Conservation (phyloP, 2,888 invertebrate species). For the Lagria hirta region DNA sequence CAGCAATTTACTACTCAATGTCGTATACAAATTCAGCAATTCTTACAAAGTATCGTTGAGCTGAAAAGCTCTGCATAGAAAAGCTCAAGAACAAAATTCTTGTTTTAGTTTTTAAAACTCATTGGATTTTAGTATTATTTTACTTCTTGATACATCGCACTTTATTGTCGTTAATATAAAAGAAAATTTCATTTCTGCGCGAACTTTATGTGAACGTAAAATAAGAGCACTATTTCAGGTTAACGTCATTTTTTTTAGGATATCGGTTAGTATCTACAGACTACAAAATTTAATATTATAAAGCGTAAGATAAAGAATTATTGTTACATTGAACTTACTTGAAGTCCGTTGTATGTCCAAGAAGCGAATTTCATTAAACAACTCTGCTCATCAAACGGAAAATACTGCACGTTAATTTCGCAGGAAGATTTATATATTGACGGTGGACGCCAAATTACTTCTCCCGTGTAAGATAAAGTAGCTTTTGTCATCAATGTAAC, state of each 20-base stretch:
- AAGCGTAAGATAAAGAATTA: neutral
- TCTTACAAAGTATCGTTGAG: no score
- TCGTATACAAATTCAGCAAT: no score
- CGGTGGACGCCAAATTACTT: constrained; percentile 95
- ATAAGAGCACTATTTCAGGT: constrained; percentile 14
- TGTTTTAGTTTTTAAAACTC: constrained; percentile 1
- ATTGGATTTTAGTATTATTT: constrained; percentile 14
- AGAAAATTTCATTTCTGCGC: constrained; percentile 16
- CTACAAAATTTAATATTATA: no score
- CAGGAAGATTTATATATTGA: constrained; percentile 91
- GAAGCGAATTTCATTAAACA: constrained; percentile 97
- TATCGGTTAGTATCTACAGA: neutral
- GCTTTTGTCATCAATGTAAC: constrained; percentile 96
- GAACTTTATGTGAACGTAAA: constrained; percentile 13
- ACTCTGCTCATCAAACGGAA: constrained; percentile 95
- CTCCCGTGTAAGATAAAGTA: constrained; percentile 84
- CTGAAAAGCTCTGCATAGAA: no score
- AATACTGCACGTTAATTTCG: constrained; percentile 94
- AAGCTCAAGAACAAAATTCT: no score
- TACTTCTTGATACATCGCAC: constrained; percentile 14
- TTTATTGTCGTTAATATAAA: constrained; percentile 23
- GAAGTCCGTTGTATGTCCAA: constrained; percentile 90
- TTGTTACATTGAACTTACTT: constrained; percentile 58
- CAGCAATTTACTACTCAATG: no score
- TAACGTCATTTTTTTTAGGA: constrained; percentile 14